A percentile compares a stretch with the other conserved stretches of the same genome.
Conservation (phyloP, 64 coral and sea anemone species). For the Actinia tenebrosa region DNA sequence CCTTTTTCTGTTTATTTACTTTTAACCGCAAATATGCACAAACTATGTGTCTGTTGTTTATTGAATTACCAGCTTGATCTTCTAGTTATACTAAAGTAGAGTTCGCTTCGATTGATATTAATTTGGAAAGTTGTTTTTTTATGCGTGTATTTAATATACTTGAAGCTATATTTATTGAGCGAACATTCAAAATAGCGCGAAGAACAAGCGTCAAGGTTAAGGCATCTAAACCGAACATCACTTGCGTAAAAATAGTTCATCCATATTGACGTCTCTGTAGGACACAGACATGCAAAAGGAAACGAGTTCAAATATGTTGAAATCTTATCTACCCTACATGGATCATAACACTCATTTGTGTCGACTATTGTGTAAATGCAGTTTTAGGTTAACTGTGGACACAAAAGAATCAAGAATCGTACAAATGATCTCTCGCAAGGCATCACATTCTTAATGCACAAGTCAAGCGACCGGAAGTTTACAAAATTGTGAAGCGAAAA, state of each 20-base stretch:
- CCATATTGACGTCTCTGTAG: background rate
- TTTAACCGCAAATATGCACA: slow-evolving; percentile 18
- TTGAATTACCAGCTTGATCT: slow-evolving; percentile 24
- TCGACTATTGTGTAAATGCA: background rate
- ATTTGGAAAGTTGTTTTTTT: background rate
- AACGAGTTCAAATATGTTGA: background rate
- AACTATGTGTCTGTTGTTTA: slow-evolving; percentile 20
- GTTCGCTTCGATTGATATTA: background rate
- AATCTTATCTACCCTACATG: background rate
- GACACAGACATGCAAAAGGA: background rate
- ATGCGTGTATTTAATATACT: no score
- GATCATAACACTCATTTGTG: slow-evolving; percentile 1
- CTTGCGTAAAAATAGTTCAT: background rate
- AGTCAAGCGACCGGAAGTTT: background rate
- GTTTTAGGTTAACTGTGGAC: background rate
- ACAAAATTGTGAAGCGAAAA: background rate
- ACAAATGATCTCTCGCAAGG: no score
- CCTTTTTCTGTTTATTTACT: background rate
- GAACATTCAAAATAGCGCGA: background rate
- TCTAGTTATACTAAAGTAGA: background rate
- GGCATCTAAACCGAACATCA: background rate
- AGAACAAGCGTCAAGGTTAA: background rate
- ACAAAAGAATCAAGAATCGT: background rate
- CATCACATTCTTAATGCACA: no score
- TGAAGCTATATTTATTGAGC: background rate